phyloP scores from a whole-genome alignment of 2,888 invertebrate species.

The Molanna angustata region DNA sequence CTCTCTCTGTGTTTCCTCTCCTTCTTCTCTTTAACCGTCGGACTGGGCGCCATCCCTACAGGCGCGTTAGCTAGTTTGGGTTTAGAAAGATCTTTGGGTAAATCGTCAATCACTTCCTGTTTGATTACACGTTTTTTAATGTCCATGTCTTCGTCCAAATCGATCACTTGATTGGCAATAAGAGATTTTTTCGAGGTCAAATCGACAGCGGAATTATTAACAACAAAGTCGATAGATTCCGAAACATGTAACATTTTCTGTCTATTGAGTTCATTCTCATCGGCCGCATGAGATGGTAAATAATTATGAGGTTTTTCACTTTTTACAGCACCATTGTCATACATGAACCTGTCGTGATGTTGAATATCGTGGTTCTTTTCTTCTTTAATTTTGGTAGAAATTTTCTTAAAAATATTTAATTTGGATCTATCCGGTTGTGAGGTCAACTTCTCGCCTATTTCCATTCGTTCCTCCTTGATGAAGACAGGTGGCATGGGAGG shows the following conservation, averaged over 20 bases:
- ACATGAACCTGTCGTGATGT: conserved; percentile 31
- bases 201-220: conserved; percentile 39
- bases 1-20: conserved; percentile 57
- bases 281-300: conserved; percentile 11
- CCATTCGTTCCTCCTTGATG: conserved; percentile 53
- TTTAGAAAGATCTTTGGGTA: conserved; percentile 30
- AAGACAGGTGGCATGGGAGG: conserved; percentile 40
- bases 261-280: conserved; percentile 15
- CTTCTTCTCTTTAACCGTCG: conserved; percentile 46
- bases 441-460: conserved; percentile 61
- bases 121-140: conserved; percentile 39
- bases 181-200: conserved; percentile 46
- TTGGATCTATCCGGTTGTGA: conserved; percentile 83
- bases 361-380: conserved; percentile 53
- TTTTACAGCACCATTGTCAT: conserved; percentile 35
- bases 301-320: conserved; percentile 18
- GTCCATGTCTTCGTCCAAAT: conserved; percentile 52
- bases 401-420: conserved; percentile 83
- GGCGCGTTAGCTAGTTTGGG: conserved; percentile 19
- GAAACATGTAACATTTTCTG: conserved; percentile 18
- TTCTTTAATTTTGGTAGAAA: conserved; percentile 71
- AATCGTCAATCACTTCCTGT: conserved; percentile 30
- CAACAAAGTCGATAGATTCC: conserved; percentile 16
- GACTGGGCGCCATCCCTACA: conserved; percentile 12
- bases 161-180: conserved; percentile 48